phyloP scores from a whole-genome alignment of 2,113 vertebrate genomes.

The Axis porcinus region DNA sequence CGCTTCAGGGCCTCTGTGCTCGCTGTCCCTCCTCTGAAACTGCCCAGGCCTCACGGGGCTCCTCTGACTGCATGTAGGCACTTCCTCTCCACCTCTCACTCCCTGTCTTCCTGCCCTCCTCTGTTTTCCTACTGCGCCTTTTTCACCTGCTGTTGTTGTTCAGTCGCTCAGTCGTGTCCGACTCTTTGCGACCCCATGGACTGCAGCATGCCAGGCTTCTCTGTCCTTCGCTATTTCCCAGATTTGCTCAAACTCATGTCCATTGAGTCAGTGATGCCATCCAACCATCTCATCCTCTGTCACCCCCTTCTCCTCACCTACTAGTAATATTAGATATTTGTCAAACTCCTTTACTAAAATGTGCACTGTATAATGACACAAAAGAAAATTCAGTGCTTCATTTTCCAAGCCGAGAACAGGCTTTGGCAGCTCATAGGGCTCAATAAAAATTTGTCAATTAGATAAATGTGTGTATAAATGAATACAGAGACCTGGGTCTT shows the following conservation, averaged over 20 bases:
- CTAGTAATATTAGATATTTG: not conserved
- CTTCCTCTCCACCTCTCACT: not conserved
- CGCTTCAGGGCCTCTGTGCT: not conserved
- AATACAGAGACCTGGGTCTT: not conserved
- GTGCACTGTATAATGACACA: not conserved
- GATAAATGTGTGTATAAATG: not conserved
- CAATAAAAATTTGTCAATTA: not conserved
- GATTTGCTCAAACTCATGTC: not conserved
- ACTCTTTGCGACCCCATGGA: not conserved
- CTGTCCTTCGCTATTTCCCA: not conserved
- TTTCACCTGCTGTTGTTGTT: not conserved
- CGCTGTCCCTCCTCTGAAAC: not conserved
- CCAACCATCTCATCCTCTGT: not conserved
- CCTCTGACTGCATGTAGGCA: not conserved
- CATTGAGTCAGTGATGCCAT: not conserved
- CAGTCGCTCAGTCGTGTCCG: not conserved
- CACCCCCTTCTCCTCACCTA: not conserved
- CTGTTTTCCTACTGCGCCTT: not conserved
- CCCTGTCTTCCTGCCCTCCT: not conserved
- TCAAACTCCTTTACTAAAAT: not conserved
- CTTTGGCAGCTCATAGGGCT: not conserved
- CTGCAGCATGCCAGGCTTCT: not conserved
- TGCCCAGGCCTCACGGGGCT: not conserved
- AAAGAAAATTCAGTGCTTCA: not conserved
- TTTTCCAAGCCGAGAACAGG: not conserved